Evolutionary conservation across 2,797 vertebrate species (phyloP).

Genomic region (Gymnopithys bicolor): DNA sequence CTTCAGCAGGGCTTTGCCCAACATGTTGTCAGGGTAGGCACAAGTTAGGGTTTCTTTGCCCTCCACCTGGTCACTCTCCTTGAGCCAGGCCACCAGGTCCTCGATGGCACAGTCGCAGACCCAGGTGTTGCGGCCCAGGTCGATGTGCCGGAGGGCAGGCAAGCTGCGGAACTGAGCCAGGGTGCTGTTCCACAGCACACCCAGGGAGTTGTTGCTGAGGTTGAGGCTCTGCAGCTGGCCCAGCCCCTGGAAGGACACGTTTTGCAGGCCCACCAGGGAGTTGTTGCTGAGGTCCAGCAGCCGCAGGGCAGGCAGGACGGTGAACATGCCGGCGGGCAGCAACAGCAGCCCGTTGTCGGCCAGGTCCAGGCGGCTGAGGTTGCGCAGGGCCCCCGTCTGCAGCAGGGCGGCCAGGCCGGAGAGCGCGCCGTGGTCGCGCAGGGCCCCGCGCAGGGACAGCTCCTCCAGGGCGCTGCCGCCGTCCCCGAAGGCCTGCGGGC

Average conservation of each 20-base stretch:
- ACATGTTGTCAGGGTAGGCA: conserved; percentile 77
- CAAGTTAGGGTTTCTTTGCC: conserved; percentile 82
- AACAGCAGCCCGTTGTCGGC: conserved; percentile 82
- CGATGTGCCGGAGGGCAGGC: conserved; percentile 69
- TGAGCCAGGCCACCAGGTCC: conserved; percentile 87
- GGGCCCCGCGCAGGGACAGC: conserved; percentile 64
- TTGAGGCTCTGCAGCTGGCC: conserved; percentile 81
- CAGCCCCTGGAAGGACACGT: conserved; percentile 77
- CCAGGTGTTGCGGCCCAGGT: conserved; percentile 86
- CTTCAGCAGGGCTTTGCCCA: conserved; percentile 76
- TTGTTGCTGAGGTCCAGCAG: conserved; percentile 88
- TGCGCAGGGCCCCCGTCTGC: conserved; percentile 63
- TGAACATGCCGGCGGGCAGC: conserved; percentile 79
- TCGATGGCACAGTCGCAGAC: conserved; percentile 86
- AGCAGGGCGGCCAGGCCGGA: conserved; percentile 67
- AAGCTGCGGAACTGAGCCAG: conserved; percentile 77
- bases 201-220: conserved; percentile 87
- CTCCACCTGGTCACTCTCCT: conserved; percentile 78
- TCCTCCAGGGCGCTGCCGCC: conserved; percentile 77
- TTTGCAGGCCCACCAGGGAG: conserved; percentile 83
- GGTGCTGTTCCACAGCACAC: conserved; percentile 75
- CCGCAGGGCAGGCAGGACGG: conserved; percentile 74
- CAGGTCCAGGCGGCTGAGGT: conserved; percentile 77
- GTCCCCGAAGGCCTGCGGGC: conserved; percentile 77
- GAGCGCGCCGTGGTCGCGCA: conserved; percentile 79